Evolutionary conservation across 2,113 vertebrate genomes (phyloP).

Genomic region (Hemiscyllium ocellatum): DNA sequence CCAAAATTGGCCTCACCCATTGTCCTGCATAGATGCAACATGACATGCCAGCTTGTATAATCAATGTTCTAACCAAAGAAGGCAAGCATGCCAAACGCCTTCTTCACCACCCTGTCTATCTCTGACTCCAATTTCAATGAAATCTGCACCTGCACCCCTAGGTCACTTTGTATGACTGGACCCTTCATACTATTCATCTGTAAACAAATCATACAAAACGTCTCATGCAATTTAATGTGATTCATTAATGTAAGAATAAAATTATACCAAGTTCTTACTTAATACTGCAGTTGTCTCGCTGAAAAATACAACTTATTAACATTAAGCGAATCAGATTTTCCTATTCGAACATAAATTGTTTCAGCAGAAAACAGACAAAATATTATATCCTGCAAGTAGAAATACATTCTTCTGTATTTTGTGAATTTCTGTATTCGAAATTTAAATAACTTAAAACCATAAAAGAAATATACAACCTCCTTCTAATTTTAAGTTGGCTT

Average conservation of each 20-base stretch:
- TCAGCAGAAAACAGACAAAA: neutral
- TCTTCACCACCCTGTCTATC: no score
- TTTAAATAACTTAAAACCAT: no score
- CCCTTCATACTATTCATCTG: neutral
- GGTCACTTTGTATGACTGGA: neutral
- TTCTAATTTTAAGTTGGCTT: no score
- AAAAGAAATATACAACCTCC: no score
- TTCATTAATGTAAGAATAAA: neutral
- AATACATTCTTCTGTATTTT: neutral
- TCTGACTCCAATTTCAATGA: no score
- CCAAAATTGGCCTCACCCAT: no score
- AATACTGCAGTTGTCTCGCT: neutral
- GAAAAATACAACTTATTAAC: neutral
- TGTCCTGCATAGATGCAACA: no score
- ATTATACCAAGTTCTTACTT: neutral
- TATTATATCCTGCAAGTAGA: neutral
- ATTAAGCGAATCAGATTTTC: neutral
- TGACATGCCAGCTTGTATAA: no score
- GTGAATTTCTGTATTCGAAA: no score
- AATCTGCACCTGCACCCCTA: neutral
- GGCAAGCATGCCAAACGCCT: no score
- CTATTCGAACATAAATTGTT: neutral
- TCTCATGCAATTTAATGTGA: neutral
- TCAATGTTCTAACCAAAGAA: no score
- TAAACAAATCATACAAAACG: neutral